Evolutionary conservation across 1,140 invertebrate genomes (phyloP), one percentile per base, ranked within the genome.

Genomic region (Octopus sinensis): DNA sequence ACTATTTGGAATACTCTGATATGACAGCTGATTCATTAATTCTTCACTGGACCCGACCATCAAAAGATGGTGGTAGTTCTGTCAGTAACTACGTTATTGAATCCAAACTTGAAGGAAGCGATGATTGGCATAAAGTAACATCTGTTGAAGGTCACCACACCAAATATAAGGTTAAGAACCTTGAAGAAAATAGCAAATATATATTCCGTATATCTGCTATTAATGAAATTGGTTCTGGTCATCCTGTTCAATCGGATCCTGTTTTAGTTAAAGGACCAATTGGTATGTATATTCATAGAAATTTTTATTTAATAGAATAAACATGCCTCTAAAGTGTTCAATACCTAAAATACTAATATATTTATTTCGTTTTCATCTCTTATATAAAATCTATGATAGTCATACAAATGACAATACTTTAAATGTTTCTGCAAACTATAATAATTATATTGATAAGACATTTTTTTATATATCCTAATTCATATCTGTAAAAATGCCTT

Each of bases 231-330:
- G 97, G 97, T 4, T 95, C 97, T 90, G 97, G 97, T 88, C 93
- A 95, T 7, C 95, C 98, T 79, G 95, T 96, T 0, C 97, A 97
- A 53, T 98, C 98, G 88, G 97, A 99, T 93, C 96, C 97, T 52
- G 98, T 95, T 88, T 95, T 97, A 90, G 95, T 96, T 88, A 96
- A 97, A 5, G 96, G 97, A 88, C 96, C 96, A 91, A 97, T 97
- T 79, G 97, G 97, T 79, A 94, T 94, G 78, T 96, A 96, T 0
- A 93, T 95, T 43, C 30, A 2, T 43, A 43, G 30, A 43, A 43
- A 43, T 2, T 43, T 43, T 43, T 2, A 43, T 43, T 43, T 43
- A 43, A 43, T 43, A 43, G 30, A 43, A 43, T 43, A 43, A 43
- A 43, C 30, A 43, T 43, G 30, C 30, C 30, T 43, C 30, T 43